Percentiles rank a stretch among this genome's conserved stretches.
These are phyloP conservation scores for Aphidius gifuensis DNA, from an alignment of 1,140 invertebrate genomes.

Conservation along the genomic window DNA sequence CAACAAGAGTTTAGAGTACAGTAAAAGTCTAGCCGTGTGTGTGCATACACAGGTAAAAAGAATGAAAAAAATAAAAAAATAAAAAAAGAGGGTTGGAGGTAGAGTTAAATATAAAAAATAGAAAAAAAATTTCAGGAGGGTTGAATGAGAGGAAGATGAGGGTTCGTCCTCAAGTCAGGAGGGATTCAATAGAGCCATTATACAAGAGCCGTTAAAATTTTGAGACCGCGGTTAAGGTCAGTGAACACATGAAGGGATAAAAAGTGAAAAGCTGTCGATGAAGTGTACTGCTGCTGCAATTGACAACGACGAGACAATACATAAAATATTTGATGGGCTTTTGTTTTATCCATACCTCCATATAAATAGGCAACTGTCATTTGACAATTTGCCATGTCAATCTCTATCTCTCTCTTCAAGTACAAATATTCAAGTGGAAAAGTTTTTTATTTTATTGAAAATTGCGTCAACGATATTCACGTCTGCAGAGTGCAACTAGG, in stretches of 20 bases:
- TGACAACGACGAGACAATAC: conserved; percentile 4
- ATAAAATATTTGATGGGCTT: conserved; percentile 7
- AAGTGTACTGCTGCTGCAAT: too few relatives aligned
- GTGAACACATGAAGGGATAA: conserved; percentile 2
- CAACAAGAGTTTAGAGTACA: conserved; percentile 33
- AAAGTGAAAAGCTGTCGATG: conserved; percentile 9
- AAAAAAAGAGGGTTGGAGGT: neutral
- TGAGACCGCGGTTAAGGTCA: conserved; percentile 28
- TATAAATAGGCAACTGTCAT: too few relatives aligned
- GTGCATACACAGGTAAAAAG: neutral
- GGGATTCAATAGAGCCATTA: conserved; percentile 37
- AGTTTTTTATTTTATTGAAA: too few relatives aligned
- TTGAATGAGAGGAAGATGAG: conserved; percentile 1
- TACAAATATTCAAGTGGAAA: too few relatives aligned
- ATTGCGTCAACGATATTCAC: too few relatives aligned
- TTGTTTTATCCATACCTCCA: neutral
- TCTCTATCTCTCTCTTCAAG: too few relatives aligned
- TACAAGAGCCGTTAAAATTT: conserved; percentile 34
- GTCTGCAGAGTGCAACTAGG: too few relatives aligned
- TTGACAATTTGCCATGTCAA: too few relatives aligned
- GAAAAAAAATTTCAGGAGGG: too few relatives aligned
- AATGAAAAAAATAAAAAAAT: neutral
- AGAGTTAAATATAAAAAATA: neutral
- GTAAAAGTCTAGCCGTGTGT: neutral
- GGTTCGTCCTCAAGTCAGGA: conserved; percentile 30